Evolutionary conservation across 2,113 vertebrate genomes (phyloP).

Genomic region (Eira barbara): DNA sequence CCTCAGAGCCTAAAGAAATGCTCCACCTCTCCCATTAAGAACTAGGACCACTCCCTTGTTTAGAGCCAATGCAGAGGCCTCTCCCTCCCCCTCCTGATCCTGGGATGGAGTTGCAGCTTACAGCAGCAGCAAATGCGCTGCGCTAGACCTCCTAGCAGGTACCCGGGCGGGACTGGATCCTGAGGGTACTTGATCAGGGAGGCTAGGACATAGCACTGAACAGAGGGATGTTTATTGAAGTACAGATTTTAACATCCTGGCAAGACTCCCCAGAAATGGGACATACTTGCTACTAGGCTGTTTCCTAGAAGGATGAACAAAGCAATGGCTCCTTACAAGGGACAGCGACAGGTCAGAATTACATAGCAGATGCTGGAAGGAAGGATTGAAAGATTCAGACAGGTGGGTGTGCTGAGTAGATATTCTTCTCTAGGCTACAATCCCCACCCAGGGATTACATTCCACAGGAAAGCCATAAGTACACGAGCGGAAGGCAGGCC

Average conservation of each 20-base stretch:
- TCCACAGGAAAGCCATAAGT: not conserved
- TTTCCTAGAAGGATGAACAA: not conserved
- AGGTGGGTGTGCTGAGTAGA: not conserved
- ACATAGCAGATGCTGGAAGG: not conserved
- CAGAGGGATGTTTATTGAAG: not conserved
- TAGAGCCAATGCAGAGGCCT: not conserved
- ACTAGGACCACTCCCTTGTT: not conserved
- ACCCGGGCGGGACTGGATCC: not conserved
- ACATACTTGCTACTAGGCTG: not conserved
- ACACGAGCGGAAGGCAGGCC: not conserved
- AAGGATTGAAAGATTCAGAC: not conserved
- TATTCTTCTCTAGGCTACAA: not conserved
- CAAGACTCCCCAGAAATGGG: not conserved
- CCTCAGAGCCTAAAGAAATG: not conserved
- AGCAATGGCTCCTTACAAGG: not conserved
- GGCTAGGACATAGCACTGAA: not conserved
- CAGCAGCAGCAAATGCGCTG: too few relatives aligned
- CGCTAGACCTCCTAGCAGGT: not conserved
- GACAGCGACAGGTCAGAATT: not conserved
- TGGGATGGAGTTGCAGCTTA: not conserved
- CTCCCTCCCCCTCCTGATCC: not conserved
- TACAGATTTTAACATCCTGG: not conserved
- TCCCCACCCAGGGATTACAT: not conserved
- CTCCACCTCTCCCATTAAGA: not conserved
- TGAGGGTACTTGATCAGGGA: not conserved